phyloP scores from a whole-genome alignment of 2,797 vertebrate species.

The Cuculus canorus region DNA sequence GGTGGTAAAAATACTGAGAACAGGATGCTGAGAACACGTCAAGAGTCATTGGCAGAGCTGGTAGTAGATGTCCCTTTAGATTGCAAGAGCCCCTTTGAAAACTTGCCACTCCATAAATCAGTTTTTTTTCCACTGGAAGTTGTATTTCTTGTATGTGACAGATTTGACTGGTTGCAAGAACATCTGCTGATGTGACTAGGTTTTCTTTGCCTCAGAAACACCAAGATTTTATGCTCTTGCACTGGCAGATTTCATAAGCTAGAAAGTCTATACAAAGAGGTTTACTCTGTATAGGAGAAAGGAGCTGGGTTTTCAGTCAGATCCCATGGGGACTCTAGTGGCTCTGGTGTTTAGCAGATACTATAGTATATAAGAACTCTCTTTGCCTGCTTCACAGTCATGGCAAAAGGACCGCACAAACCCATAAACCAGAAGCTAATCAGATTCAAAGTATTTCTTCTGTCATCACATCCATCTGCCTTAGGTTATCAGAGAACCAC shows the following conservation, averaged over 20 bases:
- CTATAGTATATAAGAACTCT: not conserved
- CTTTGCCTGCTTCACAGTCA: not conserved
- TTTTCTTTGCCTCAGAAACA: not conserved
- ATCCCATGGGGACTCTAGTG: not conserved
- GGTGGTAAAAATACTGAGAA: not conserved
- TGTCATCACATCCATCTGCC: constrained; percentile 29
- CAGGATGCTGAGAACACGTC: not conserved
- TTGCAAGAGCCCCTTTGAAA: not conserved
- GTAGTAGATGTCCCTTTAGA: not conserved
- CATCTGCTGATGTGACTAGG: not conserved
- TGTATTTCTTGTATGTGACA: not conserved
- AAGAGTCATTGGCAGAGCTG: not conserved
- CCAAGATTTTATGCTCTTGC: not conserved
- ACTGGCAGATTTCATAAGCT: not conserved
- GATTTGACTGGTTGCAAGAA: not conserved
- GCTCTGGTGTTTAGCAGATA: not conserved
- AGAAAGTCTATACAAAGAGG: not conserved
- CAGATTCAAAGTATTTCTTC: constrained; percentile 8
- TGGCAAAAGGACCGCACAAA: not conserved
- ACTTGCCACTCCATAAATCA: not conserved
- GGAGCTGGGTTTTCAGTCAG: not conserved
- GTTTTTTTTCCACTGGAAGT: not conserved
- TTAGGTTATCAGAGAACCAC: constrained; percentile 18
- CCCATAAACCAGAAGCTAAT: not conserved
- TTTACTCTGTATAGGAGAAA: not conserved